These are phyloP conservation scores for Heterodera schachtii DNA, from an alignment of 1,140 invertebrate genomes.

Conservation along the genomic window DNA sequence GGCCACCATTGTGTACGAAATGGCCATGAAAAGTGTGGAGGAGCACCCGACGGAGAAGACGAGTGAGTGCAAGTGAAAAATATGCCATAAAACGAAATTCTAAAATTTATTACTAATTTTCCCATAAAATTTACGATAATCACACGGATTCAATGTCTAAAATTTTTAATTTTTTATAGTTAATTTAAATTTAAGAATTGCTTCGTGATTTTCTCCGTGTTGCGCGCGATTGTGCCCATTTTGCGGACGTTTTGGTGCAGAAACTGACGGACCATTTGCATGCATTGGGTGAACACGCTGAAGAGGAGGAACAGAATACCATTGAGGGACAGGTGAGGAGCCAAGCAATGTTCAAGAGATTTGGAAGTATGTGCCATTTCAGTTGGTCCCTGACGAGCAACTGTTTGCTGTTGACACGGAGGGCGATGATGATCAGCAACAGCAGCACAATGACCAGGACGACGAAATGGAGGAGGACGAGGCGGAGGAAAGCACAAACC, in stretches of 20 bases:
- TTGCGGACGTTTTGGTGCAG: constrained; percentile 12
- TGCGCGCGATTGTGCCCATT: constrained; percentile 19
- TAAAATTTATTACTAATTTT: not conserved
- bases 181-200: not conserved
- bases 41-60: constrained; percentile 11
- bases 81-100: too few relatives aligned
- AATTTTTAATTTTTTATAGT: not conserved
- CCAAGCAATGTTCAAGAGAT: not conserved
- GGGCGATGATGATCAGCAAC: not conserved
- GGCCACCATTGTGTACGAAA: constrained; percentile 24
- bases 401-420: constrained; percentile 25
- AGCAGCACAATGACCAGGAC: not conserved
- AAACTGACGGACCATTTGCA: constrained; percentile 16
- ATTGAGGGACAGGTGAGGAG: too few relatives aligned
- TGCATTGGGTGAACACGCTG: not conserved
- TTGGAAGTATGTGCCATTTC: not conserved
- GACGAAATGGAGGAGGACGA: not conserved
- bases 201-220: constrained; percentile 6
- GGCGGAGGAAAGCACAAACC: not conserved
- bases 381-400: constrained; percentile 11
- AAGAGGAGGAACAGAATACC: not conserved
- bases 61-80: not conserved
- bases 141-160: too few relatives aligned
- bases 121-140: not conserved
- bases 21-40: constrained; percentile 12